Evolutionary conservation across 2,888 invertebrate species (phyloP).

Genomic region (Venusia cambrica): DNA sequence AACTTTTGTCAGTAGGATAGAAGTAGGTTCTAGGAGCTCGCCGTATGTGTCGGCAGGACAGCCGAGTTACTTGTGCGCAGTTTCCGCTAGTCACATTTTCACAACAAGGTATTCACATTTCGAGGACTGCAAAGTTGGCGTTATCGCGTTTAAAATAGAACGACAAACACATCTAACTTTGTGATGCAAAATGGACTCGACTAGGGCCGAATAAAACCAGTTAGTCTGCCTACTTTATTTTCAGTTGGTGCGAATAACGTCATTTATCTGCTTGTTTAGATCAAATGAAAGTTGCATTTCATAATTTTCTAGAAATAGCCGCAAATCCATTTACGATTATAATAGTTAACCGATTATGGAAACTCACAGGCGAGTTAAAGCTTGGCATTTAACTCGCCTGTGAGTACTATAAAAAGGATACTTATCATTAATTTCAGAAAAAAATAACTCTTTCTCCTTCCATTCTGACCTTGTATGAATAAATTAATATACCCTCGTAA

Average conservation of each 20-base stretch:
- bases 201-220: conserved; percentile 43
- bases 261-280: conserved; percentile 7
- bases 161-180: conserved; percentile 78
- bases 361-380: too few species aligned
- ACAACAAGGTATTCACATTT: conserved; percentile 81
- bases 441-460: too few species aligned
- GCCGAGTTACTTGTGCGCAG: conserved; percentile 74
- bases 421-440: too few species aligned
- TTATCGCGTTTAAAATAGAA: conserved; percentile 80
- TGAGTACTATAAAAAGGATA: too few species aligned
- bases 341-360: too few species aligned
- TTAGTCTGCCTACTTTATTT: conserved; percentile 36
- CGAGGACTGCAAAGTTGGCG: conserved; percentile 78
- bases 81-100: conserved; percentile 81
- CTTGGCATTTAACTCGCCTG: too few species aligned
- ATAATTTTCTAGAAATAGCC: too few species aligned
- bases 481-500: too few species aligned
- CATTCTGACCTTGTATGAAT: too few species aligned
- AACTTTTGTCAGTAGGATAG: not conserved
- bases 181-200: conserved; percentile 75
- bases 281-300: too few species aligned
- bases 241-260: conserved; percentile 20
- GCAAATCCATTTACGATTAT: too few species aligned
- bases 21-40: conserved; percentile 16
- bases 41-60: conserved; percentile 58